phyloP scores from a whole-genome alignment of 2,797 vertebrate species.

The Clarias pachynema region DNA sequence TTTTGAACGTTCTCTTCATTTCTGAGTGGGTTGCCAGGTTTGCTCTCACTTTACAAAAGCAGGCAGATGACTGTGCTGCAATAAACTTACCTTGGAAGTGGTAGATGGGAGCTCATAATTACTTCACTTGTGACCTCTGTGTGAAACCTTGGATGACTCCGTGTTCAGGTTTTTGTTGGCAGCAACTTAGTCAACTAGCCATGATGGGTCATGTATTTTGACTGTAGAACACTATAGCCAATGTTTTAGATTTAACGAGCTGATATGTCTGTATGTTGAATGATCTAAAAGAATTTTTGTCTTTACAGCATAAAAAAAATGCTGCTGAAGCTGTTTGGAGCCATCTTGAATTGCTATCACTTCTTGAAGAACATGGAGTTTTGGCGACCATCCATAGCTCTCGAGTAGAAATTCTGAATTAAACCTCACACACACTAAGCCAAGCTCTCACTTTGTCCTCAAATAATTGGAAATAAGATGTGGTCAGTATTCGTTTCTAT shows the following conservation, averaged over 20 bases:
- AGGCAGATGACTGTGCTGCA: neutral
- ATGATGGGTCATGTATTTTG: neutral
- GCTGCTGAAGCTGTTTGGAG: neutral
- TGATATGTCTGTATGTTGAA: neutral
- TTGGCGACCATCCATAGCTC: neutral
- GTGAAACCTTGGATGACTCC: neutral
- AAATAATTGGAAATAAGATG: no score
- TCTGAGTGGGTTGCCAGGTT: no score
- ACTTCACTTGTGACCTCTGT: neutral
- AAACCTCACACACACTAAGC: no score
- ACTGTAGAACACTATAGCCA: neutral
- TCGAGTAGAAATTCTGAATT: neutral
- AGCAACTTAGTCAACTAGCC: neutral
- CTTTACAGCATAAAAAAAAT: neutral
- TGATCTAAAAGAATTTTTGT: neutral
- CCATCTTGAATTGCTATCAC: neutral
- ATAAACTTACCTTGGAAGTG: neutral
- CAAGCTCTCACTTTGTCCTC: no score
- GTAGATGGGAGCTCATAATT: neutral
- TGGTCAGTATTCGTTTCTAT: no score
- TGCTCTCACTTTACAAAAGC: neutral
- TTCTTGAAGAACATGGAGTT: neutral
- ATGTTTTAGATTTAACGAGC: neutral
- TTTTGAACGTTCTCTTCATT: neutral
- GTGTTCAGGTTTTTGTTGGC: neutral